phyloP scores from a whole-genome alignment of 2,113 vertebrate genomes.

The Poicephalus meyeri region DNA sequence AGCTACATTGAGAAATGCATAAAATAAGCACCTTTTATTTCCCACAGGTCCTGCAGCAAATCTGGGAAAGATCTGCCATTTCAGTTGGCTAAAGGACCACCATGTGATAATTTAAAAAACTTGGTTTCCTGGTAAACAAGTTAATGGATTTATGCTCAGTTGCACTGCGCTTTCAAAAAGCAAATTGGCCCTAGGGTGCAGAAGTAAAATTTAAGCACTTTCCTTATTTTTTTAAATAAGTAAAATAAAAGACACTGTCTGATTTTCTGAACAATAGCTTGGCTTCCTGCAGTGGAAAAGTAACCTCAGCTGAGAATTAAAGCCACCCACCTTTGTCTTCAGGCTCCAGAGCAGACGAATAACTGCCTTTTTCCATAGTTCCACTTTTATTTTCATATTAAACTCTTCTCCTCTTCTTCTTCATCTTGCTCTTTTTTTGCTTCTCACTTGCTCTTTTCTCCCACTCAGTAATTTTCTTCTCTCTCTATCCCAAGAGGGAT shows the following conservation, averaged over 20 bases:
- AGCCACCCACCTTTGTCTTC: conserved; percentile 14
- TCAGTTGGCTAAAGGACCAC: not conserved
- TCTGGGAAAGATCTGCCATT: no score
- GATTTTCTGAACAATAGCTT: conserved; percentile 21
- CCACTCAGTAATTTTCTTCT: not conserved
- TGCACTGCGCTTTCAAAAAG: not conserved
- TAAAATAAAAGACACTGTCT: not conserved
- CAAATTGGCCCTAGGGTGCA: conserved; percentile 6
- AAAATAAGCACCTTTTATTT: no score
- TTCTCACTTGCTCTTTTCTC: not conserved
- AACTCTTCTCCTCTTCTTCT: not conserved
- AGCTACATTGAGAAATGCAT: no score
- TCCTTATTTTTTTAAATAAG: conserved; percentile 6
- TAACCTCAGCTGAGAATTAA: conserved; percentile 16
- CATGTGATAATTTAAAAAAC: conserved; percentile 6
- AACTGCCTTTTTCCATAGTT: not conserved
- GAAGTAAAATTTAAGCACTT: conserved; percentile 28
- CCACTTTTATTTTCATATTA: not conserved
- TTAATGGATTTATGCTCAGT: conserved; percentile 21
- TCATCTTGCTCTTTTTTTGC: not conserved
- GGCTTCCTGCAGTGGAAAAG: not conserved
- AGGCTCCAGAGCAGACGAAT: not conserved
- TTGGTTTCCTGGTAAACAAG: conserved; percentile 37
- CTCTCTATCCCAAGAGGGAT: not conserved
- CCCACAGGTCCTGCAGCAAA: no score